A percentile compares a stretch with the other conserved stretches of the same genome.
These are phyloP conservation scores for Nephrocerus scutellatus DNA, from an alignment of 2,888 invertebrate genomes.

Conservation along the genomic window DNA sequence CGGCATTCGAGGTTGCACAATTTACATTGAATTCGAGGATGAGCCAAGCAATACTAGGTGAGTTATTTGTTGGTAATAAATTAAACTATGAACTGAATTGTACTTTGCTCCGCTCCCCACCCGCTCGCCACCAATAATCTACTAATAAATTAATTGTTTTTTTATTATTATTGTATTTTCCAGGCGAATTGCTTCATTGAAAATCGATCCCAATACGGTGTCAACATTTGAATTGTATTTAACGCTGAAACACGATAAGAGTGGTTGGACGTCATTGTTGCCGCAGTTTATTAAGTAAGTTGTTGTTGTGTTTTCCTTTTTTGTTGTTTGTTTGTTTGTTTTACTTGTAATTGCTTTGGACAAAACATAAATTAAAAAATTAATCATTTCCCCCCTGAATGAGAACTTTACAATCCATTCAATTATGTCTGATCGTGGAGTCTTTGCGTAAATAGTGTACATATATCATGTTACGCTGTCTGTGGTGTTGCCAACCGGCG, in stretches of 20 bases:
- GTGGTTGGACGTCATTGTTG: constrained; percentile 79
- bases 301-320: constrained; percentile 4
- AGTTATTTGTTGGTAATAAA: constrained; percentile 15
- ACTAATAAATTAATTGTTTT: no score
- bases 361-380: background rate
- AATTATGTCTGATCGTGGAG: no score
- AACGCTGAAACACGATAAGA: constrained; percentile 77
- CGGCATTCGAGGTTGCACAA: constrained; percentile 79
- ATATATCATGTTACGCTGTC: no score
- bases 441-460: no score
- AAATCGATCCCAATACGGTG: constrained; percentile 78
- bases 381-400: background rate
- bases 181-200: constrained; percentile 71
- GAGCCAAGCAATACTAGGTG: constrained; percentile 54
- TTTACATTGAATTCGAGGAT: constrained; percentile 75
- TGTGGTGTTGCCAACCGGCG: no score
- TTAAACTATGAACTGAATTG: background rate
- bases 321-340: no score
- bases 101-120: no score
- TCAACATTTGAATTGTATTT: constrained; percentile 87
- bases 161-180: constrained; percentile 7
- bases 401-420: no score
- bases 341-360: background rate
- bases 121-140: no score
- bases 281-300: constrained; percentile 88